These are phyloP conservation scores for Acleris holmiana DNA, from an alignment of 2,888 invertebrate genomes.

Conservation along the genomic window DNA sequence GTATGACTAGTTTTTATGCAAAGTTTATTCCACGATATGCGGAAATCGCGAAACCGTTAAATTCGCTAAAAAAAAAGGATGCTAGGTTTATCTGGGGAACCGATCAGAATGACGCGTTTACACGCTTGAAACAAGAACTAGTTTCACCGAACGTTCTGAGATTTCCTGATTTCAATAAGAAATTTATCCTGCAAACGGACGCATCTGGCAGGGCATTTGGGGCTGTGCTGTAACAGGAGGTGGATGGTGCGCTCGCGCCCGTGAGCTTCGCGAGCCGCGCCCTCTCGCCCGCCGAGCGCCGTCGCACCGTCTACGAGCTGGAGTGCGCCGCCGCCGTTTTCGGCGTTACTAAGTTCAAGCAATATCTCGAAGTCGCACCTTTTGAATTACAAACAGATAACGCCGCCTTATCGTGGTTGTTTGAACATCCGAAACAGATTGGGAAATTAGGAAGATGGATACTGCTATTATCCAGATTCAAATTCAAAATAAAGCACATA, in stretches of 20 bases:
- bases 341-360: slow-evolving; percentile 25
- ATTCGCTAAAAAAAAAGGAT: slow-evolving; percentile 12
- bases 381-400: slow-evolving; percentile 28
- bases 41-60: slow-evolving; percentile 22
- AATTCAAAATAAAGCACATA: slow-evolving; percentile 19
- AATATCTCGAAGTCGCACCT: slow-evolving; percentile 19
- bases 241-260: slow-evolving; percentile 22
- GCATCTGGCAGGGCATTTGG: slow-evolving; percentile 19
- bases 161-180: slow-evolving; percentile 24
- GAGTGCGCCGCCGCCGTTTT: slow-evolving; percentile 28
- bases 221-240: slow-evolving; percentile 24
- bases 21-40: slow-evolving; percentile 29
- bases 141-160: slow-evolving; percentile 26
- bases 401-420: slow-evolving; percentile 27
- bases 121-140: slow-evolving; percentile 8
- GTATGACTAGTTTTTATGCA: slow-evolving; percentile 30
- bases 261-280: slow-evolving; percentile 25
- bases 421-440: slow-evolving; percentile 25
- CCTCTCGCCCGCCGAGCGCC: slow-evolving; percentile 13
- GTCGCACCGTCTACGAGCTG: slow-evolving; percentile 15
- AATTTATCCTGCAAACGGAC: slow-evolving; percentile 22
- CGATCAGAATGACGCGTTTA: slow-evolving; percentile 6
- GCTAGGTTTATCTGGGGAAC: slow-evolving; percentile 9
- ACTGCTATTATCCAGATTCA: slow-evolving; percentile 5
- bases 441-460: slow-evolving; percentile 20